Percentiles rank a stretch among this genome's conserved stretches.
Conservation (phyloP, 2,113 vertebrate species). For the Trematomus loennbergii region DNA sequence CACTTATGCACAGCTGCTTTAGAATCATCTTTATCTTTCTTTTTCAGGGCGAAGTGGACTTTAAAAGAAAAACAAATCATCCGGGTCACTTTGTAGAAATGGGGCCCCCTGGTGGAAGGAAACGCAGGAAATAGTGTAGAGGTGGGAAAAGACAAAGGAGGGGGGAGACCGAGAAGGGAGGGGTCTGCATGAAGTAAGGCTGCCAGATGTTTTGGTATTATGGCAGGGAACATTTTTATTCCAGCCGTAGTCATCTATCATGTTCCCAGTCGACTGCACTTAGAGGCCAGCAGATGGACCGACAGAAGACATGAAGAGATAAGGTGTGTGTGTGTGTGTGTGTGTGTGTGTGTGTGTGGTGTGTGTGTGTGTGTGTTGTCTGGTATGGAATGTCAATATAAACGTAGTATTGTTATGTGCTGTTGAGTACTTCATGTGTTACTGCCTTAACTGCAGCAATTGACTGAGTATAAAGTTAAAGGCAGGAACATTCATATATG, state of each 20-base stretch:
- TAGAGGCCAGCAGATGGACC: constrained; percentile 42
- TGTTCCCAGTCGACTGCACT: constrained; percentile 49
- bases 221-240: constrained; percentile 56
- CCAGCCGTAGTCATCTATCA: constrained; percentile 66
- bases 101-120: constrained; percentile 47
- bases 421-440: not conserved
- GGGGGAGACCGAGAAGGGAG: constrained; percentile 24
- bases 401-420: not conserved
- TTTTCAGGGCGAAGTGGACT: not conserved
- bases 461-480: not conserved
- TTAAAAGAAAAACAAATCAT: not conserved
- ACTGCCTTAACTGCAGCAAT: not conserved
- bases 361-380: not conserved
- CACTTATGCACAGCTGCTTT: not conserved
- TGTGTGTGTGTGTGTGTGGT: not conserved
- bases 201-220: constrained; percentile 76
- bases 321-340: no score
- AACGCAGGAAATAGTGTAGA: constrained; percentile 2
- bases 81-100: not conserved
- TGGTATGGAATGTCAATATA: not conserved
- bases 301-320: constrained; percentile 47
- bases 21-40: not conserved
- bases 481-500: not conserved
- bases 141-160: constrained; percentile 15
- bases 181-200: constrained; percentile 60